phyloP scores from a whole-genome alignment of 2,888 invertebrate species.

The Pollenia amentaria region DNA sequence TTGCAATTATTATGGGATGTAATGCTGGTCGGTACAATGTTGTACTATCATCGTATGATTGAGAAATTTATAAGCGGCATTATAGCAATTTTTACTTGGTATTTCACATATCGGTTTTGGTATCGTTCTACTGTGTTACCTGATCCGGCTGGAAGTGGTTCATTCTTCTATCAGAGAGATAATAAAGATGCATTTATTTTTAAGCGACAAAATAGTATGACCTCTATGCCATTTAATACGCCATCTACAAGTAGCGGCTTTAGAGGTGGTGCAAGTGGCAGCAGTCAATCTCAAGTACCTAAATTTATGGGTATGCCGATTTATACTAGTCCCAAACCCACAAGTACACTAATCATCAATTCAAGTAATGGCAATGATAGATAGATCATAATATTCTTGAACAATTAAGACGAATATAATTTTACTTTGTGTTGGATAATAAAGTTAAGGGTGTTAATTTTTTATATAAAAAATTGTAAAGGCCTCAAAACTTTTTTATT shows the following conservation, averaged over 20 bases:
- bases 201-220: slow-evolving; percentile 79
- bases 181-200: slow-evolving; percentile 80
- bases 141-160: slow-evolving; percentile 90
- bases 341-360: slow-evolving; percentile 51
- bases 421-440: slow-evolving; percentile 45
- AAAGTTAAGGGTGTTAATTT: slow-evolving; percentile 45
- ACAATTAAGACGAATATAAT: slow-evolving; percentile 35
- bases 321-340: slow-evolving; percentile 83
- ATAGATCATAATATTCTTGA: slow-evolving; percentile 30
- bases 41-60: slow-evolving; percentile 98
- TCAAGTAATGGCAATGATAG: slow-evolving; percentile 62
- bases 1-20: slow-evolving; percentile 96
- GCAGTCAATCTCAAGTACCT: slow-evolving; percentile 82
- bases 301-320: slow-evolving; percentile 93
- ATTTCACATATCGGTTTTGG: slow-evolving; percentile 93
- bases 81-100: slow-evolving; percentile 96
- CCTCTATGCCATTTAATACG: slow-evolving; percentile 68
- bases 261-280: slow-evolving; percentile 74
- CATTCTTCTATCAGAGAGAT: slow-evolving; percentile 90
- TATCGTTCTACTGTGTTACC: slow-evolving; percentile 88
- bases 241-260: slow-evolving; percentile 78
- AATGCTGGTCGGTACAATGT: slow-evolving; percentile 95
- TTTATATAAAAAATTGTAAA: slow-evolving; percentile 12
- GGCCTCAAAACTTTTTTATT: slow-evolving; percentile 28
- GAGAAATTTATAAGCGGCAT: slow-evolving; percentile 96